Base-by-base conservation (phyloP, 2,113 vertebrate species). In the Elachura formosa region DNA sequence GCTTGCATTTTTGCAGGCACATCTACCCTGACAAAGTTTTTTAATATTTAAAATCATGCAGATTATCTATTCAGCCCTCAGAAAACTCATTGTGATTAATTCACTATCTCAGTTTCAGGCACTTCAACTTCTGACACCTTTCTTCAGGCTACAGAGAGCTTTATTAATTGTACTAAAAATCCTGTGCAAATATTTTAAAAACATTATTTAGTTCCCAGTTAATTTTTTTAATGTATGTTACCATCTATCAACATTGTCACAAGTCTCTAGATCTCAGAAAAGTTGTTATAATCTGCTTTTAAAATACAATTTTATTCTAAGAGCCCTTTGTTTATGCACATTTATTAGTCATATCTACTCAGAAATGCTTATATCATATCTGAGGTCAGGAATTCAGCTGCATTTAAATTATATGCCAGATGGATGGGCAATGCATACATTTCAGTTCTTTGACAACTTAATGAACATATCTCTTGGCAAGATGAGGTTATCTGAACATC, bases 41-140 rank as follows among this genome's bases (percentile, higher is more conserved):
- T 96, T 88, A 96, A 96, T 96, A 97, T 96, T 97, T 97, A 88
- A 96, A 96, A 96, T 91, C 68, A 96, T 94, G 91, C 93, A 95
- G 90, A 96, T 97, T 90, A 96, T 96, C 91, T 93, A 95, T 88
- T 96, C 96, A 96, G 87, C 75, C 90, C 79, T 95, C 90, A 96
- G 87, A 96, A 96, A 95, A 91, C 78, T 96, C 90, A 90, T 90
- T 83, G 91, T 84, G 90, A 94, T 91, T 82, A 95, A 94, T 93
- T 94, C 72, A 68, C 67, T 86, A 91, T 83, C 90, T 88, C 82
- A 74, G 75, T 96, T 95, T 90, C 91, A 96, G 74, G 82, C 72
- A 94, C 85, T 91, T 96, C 91, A 90, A 52, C 72, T 67, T 55
- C 87, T 90, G 95, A 95, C 90, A 96, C 93, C 79, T 96, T 96